phyloP scores from a whole-genome alignment of 2,888 invertebrate genomes.

The Cantharis rufa region DNA sequence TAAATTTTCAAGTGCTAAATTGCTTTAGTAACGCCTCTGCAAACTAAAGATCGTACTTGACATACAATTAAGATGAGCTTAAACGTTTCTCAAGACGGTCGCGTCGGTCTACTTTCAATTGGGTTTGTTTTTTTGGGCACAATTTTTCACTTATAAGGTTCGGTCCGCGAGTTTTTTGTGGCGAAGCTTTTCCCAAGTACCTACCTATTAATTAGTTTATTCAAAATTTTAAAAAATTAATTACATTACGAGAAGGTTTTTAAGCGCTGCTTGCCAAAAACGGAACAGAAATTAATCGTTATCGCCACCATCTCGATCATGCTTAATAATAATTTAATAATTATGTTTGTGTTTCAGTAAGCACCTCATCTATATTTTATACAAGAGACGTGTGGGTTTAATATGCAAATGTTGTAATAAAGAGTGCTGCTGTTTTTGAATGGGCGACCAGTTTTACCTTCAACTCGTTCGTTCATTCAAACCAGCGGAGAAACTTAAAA shows the following conservation, averaged over 20 bases:
- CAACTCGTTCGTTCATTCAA: not conserved
- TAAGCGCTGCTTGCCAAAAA: not conserved
- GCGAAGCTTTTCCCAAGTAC: not conserved
- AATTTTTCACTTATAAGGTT: not conserved
- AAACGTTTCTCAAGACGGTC: not conserved
- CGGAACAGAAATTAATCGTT: not conserved
- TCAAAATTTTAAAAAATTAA: not conserved
- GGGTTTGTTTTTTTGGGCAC: not conserved
- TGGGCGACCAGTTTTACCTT: constrained; percentile 5
- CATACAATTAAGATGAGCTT: not conserved
- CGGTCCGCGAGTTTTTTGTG: not conserved
- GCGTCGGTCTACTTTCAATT: not conserved
- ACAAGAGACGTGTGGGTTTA: constrained; percentile 13
- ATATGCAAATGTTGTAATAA: constrained; percentile 16
- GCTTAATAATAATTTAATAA: constrained; percentile 5
- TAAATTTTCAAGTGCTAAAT: constrained; percentile 11
- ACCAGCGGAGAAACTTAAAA: not conserved
- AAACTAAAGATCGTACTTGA: constrained; percentile 1
- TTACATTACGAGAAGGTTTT: not conserved
- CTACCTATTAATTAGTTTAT: not conserved
- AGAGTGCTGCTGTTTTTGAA: constrained; percentile 1
- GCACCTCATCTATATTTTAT: constrained; percentile 14
- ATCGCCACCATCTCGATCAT: not conserved
- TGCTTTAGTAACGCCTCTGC: constrained; percentile 11
- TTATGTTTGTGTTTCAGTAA: constrained; percentile 5